Evolutionary conservation across 2,888 invertebrate genomes (phyloP).

Genomic region (Aphodius sticticus): DNA sequence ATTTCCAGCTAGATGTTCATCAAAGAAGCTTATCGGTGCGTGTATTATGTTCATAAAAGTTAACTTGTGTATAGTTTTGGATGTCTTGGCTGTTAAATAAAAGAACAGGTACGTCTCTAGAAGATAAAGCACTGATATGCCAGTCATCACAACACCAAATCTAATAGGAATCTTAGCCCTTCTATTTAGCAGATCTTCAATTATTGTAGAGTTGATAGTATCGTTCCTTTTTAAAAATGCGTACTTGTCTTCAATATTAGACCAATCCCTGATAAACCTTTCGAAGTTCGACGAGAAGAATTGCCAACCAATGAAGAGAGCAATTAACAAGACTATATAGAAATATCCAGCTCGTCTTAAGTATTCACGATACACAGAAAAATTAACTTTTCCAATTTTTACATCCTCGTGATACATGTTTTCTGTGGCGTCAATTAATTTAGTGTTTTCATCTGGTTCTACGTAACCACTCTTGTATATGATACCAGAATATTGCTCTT

Average conservation of each 20-base stretch:
- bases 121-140: slow-evolving; percentile 32
- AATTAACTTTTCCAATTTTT: slow-evolving; percentile 47
- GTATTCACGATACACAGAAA: slow-evolving; percentile 49
- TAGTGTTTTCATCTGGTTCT: slow-evolving; percentile 25
- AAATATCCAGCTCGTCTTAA: slow-evolving; percentile 48
- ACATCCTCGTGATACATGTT: slow-evolving; percentile 44
- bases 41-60: slow-evolving; percentile 38
- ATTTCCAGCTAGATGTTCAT: slow-evolving; percentile 40
- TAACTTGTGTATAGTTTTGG: slow-evolving; percentile 37
- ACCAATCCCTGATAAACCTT: slow-evolving; percentile 36
- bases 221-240: slow-evolving; percentile 15
- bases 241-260: slow-evolving; percentile 40
- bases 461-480: slow-evolving; percentile 24
- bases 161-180: slow-evolving; percentile 28
- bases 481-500: slow-evolving; percentile 29
- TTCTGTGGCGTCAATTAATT: slow-evolving; percentile 27
- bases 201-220: slow-evolving; percentile 19
- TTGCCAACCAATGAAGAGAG: slow-evolving; percentile 47
- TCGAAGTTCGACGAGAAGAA: slow-evolving; percentile 31
- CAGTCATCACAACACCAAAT: slow-evolving; percentile 26
- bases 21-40: slow-evolving; percentile 40
- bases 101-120: slow-evolving; percentile 42
- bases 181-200: slow-evolving; percentile 8
- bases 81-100: slow-evolving; percentile 36
- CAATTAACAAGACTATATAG: slow-evolving; percentile 41